Evolutionary conservation across 2,797 vertebrate genomes (phyloP).

Genomic region (Phataginus tetradactyla): DNA sequence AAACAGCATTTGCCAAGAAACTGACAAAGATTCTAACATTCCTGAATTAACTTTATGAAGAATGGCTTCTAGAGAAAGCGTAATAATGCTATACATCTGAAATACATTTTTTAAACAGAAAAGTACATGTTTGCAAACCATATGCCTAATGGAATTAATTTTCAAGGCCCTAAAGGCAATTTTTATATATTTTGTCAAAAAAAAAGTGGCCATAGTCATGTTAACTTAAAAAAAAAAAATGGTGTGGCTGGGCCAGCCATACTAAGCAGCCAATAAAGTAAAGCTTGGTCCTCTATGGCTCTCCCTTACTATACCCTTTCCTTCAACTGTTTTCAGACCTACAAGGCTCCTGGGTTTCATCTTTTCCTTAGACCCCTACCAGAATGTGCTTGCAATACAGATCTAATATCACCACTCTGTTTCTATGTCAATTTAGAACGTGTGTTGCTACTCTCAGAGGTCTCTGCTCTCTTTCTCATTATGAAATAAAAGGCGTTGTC

Average conservation of each 20-base stretch:
- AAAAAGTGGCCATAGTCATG: not conserved
- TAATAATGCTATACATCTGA: conserved; percentile 68
- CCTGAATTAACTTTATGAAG: not conserved
- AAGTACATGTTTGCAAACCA: conserved; percentile 57
- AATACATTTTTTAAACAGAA: conserved; percentile 61
- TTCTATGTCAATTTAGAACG: not conserved
- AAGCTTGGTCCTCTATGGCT: not conserved
- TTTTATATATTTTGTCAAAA: conserved; percentile 20
- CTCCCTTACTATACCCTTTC: not conserved
- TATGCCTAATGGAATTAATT: conserved; percentile 48
- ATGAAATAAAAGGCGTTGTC: conserved; percentile 24
- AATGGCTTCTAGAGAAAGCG: conserved; percentile 29
- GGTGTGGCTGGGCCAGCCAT: not conserved
- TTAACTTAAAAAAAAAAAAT: not conserved
- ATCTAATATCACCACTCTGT: not conserved
- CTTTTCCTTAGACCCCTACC: not conserved
- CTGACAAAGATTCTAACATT: conserved; percentile 67
- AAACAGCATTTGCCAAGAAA: conserved; percentile 68
- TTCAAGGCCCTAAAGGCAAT: conserved; percentile 41
- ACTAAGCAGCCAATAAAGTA: not conserved
- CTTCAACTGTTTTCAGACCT: not conserved
- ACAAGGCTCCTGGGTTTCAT: not conserved
- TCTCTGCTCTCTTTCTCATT: not conserved
- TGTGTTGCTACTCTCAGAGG: not conserved
- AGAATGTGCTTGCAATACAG: conserved; percentile 12